Base-by-base conservation (phyloP, 1,140 invertebrate species). In the Phymastichus coffea region DNA sequence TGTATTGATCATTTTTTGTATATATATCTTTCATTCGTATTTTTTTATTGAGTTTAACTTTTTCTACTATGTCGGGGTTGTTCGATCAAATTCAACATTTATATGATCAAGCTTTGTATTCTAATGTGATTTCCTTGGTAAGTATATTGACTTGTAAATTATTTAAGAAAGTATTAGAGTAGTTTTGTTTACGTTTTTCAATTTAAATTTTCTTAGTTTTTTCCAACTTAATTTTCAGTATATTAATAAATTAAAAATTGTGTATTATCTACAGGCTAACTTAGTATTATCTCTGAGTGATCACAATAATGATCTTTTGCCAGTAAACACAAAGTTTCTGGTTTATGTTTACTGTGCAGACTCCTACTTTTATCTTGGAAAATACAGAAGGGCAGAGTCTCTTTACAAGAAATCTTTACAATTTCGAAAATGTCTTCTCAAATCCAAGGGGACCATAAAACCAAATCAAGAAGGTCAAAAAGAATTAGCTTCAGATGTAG, bases 361-460 rank as follows among this genome's bases (percentile, higher is more conserved):
- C 68, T 85, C 89, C 17, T 77, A 88, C 33, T 88, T 83, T 73
- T 79, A 87, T 30, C 65, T 84, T 2, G 80, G 82, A 57, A 84
- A 90, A 65, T 88, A 85, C 72, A 72, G 83, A 33, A 85, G 85
- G 70, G 87, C 89, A 17, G 88, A 90, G 75, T 82, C 83, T 64
- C 76, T 85, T 14, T 91, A 88, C 66, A 83, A 81, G 61, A 85
- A 86, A 71, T 86, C 86, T 6, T 71, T 91, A 7, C 85, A 87
- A 62, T 82, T 88, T 63, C 82, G 84, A 54, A 91, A 91, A 75
- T 84, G 84, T 43, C 74, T 90, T 25, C 70, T 86, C 7, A 90
- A 89, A 70, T 82, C 73, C 57, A 85, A 83, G 66, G 79, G 74
- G 60, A 72, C 71, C 37, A 71, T 67, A 33, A 82, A 83, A 67